Percentiles rank a stretch among this genome's conserved stretches.
Evolutionary conservation across 2,888 invertebrate genomes (phyloP).

Genomic region (Phalera bucephala): DNA sequence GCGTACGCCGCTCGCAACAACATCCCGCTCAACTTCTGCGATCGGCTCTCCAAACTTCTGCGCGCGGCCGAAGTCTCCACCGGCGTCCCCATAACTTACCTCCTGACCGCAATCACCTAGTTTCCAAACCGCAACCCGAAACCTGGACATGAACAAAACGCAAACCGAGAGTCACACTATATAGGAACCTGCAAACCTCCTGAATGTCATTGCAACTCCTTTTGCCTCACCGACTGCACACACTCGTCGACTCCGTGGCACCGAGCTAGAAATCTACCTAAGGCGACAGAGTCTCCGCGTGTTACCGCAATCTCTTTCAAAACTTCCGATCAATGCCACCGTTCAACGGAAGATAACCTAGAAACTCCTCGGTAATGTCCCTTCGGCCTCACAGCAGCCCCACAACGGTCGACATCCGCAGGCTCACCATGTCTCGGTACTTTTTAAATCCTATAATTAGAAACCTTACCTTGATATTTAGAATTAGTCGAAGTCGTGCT

Average conservation of each 20-base stretch:
- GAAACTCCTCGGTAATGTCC: conserved; percentile 61
- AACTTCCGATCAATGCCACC: conserved; percentile 64
- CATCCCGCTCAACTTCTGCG: conserved; percentile 70
- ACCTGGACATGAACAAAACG: conserved; percentile 47
- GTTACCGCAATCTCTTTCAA: conserved; percentile 62
- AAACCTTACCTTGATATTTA: conserved; percentile 68
- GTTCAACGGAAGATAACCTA: conserved; percentile 64
- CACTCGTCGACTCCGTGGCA: conserved; percentile 64
- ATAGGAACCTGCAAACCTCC: conserved; percentile 57
- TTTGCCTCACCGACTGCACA: conserved; percentile 71
- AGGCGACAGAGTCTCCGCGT: conserved; percentile 56
- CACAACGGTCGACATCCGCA: conserved; percentile 68
- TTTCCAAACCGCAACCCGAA: conserved; percentile 43
- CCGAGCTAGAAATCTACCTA: conserved; percentile 53
- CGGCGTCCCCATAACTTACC: conserved; percentile 62
- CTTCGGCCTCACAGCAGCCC: conserved; percentile 75
- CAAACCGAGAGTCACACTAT: conserved; percentile 51
- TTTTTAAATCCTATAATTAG: conserved; percentile 80
- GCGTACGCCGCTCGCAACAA: conserved; percentile 70
- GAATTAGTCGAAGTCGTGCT: conserved; percentile 52
- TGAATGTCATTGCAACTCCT: conserved; percentile 58
- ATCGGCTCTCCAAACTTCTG: conserved; percentile 71
- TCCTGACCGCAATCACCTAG: conserved; percentile 75
- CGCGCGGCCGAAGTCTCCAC: conserved; percentile 71
- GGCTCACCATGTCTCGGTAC: conserved; percentile 80